These are phyloP conservation scores for Hephaestus fuliginosus DNA, from an alignment of 2,797 vertebrate genomes.

Conservation along the genomic window DNA sequence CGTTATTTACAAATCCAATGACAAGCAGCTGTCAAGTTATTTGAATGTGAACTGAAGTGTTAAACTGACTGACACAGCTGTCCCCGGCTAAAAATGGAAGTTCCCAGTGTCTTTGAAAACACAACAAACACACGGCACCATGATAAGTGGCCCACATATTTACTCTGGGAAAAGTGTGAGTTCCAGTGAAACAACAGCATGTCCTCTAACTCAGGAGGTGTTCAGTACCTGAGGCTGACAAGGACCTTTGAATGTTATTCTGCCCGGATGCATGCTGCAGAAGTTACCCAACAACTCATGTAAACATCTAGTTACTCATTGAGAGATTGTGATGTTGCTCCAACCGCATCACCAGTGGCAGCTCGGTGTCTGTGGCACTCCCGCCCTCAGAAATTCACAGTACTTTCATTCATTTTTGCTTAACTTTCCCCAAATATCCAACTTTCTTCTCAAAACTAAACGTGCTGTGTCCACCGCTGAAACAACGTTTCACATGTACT, in stretches of 20 bases:
- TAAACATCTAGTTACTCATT: constrained; percentile 69
- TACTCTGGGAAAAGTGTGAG: background rate
- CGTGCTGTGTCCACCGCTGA: background rate
- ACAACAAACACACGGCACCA: background rate
- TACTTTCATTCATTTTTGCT: background rate
- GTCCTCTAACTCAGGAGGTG: background rate
- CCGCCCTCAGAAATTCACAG: background rate
- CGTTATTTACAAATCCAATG: background rate
- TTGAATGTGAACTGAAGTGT: background rate
- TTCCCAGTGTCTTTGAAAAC: background rate
- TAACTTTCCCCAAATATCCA: background rate
- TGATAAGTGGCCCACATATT: background rate
- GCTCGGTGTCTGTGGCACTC: background rate
- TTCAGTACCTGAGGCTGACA: background rate
- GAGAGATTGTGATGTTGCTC: constrained; percentile 3
- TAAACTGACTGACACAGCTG: background rate
- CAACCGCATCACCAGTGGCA: background rate
- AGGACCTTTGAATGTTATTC: constrained; percentile 41
- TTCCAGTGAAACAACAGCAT: background rate
- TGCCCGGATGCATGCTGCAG: background rate
- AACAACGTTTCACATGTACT: background rate
- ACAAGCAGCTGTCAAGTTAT: background rate
- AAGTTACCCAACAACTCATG: constrained; percentile 38
- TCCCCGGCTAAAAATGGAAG: background rate
- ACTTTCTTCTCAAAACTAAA: background rate